A percentile compares a stretch with the other conserved stretches of the same genome.
Conservation (phyloP, 2,888 invertebrate species). For the Drosophila merina region DNA sequence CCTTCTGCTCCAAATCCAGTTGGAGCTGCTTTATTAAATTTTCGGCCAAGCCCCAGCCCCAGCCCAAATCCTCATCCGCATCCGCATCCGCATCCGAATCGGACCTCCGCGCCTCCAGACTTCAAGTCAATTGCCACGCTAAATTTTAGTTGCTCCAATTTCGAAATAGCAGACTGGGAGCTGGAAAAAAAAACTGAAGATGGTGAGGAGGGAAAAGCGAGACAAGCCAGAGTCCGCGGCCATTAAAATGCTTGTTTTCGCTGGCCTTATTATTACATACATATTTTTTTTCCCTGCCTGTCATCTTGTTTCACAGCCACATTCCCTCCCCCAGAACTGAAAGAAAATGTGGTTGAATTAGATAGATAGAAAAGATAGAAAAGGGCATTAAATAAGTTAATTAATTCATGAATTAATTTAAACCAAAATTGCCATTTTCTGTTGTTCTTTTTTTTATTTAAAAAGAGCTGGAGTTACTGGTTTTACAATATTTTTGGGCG, state of each 20-base stretch:
- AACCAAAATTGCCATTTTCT: too few relatives aligned
- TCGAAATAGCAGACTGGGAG: conserved; percentile 20
- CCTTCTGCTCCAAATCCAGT: conserved; percentile 34
- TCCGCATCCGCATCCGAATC: conserved; percentile 14
- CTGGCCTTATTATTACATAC: conserved; percentile 64
- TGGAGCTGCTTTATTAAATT: conserved; percentile 66
- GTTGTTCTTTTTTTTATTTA: too few relatives aligned
- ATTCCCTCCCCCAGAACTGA: conserved; percentile 2
- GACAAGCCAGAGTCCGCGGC: conserved; percentile 41
- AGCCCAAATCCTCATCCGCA: conserved; percentile 1
- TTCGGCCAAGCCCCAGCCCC: not conserved
- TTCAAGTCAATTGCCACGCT: conserved; percentile 67
- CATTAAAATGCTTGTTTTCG: conserved; percentile 70
- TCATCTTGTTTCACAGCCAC: conserved; percentile 56
- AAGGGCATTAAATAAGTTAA: not conserved
- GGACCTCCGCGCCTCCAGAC: conserved; percentile 17
- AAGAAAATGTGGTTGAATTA: not conserved
- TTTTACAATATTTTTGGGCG: too few relatives aligned
- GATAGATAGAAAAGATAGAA: not conserved
- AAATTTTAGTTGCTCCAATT: conserved; percentile 63
- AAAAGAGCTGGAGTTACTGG: too few relatives aligned
- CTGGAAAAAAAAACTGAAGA: conserved; percentile 9
- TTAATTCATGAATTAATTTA: not conserved
- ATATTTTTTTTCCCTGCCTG: conserved; percentile 66
- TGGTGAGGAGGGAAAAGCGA: conserved; percentile 1